Evolutionary conservation across 2,113 vertebrate species (phyloP).

Genomic region (Toxotes chatareus): DNA sequence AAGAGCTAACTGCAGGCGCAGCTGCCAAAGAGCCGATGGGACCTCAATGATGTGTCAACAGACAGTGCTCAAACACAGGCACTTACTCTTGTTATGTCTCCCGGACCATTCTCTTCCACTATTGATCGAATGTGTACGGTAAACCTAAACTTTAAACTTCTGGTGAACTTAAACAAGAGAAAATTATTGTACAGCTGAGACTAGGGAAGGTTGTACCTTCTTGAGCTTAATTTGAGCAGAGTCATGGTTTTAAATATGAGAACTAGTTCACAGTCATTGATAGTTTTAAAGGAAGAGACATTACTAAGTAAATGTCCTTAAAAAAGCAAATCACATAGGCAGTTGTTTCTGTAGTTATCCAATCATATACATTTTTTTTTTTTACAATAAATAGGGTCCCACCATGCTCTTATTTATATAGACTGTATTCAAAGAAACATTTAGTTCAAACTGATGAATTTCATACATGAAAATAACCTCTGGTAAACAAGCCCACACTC

Average conservation of each 20-base stretch:
- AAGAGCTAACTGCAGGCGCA: slow-evolving; percentile 46
- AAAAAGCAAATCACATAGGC: not conserved
- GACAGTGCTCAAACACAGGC: slow-evolving; percentile 55
- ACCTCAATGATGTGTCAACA: slow-evolving; percentile 64
- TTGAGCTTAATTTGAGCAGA: not conserved
- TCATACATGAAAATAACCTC: too few relatives aligned
- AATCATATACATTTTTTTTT: not conserved
- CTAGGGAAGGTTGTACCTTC: not conserved
- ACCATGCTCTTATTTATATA: not conserved
- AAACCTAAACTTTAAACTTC: slow-evolving; percentile 37
- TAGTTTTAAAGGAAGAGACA: not conserved
- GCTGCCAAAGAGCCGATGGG: slow-evolving; percentile 60
- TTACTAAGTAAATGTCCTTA: not conserved
- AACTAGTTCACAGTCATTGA: not conserved
- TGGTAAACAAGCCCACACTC: too few relatives aligned
- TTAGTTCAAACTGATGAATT: too few relatives aligned
- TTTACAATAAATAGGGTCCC: not conserved
- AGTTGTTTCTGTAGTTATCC: not conserved
- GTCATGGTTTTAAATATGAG: not conserved
- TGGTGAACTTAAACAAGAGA: slow-evolving; percentile 20
- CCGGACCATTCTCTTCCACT: slow-evolving; percentile 34
- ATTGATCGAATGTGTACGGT: slow-evolving; percentile 34
- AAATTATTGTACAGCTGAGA: slow-evolving; percentile 12
- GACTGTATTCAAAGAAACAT: too few relatives aligned
- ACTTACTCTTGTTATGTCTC: slow-evolving; percentile 34